A percentile compares a stretch with the other conserved stretches of the same genome.
Conservation (phyloP, 2,797 vertebrate genomes). For the Macroramphosus scolopax region DNA sequence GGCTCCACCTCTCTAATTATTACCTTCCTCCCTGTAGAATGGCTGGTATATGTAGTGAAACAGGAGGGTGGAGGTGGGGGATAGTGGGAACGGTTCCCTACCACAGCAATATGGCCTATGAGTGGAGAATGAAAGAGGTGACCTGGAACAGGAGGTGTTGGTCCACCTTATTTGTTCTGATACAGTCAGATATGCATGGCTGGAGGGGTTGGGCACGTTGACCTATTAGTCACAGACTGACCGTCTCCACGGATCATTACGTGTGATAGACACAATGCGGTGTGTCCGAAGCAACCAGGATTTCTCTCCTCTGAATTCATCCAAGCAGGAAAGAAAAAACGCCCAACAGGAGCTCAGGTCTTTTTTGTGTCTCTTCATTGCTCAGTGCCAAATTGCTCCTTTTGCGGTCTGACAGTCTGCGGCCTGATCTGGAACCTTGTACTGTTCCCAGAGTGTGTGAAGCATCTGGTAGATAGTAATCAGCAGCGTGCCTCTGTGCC, state of each 20-base stretch:
- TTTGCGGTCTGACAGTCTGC: conserved; percentile 31
- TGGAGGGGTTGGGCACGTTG: conserved; percentile 36
- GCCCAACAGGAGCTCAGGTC: conserved; percentile 38
- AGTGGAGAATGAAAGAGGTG: conserved; percentile 34
- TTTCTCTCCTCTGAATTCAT: conserved; percentile 15
- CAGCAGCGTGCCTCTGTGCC: conserved; percentile 25
- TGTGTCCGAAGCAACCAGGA: too few species aligned
- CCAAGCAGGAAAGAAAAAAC: conserved; percentile 21
- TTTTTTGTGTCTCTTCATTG: conserved; percentile 30
- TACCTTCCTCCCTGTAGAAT: conserved; percentile 11
- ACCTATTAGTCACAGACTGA: conserved; percentile 60
- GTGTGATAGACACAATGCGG: too few species aligned
- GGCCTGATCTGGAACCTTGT: conserved; percentile 38
- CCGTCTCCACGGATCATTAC: too few species aligned
- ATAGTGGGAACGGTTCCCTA: conserved; percentile 28
- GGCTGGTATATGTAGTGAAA: conserved; percentile 24
- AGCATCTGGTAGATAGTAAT: conserved; percentile 47
- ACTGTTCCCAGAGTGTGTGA: conserved; percentile 33
- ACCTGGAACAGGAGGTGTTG: conserved; percentile 36
- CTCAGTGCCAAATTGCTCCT: conserved; percentile 50
- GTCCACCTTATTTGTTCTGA: conserved; percentile 55
- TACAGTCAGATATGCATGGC: conserved; percentile 47
- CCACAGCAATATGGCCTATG: conserved; percentile 30
- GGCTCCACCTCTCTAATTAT: conserved; percentile 12
- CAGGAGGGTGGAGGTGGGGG: conserved; percentile 9